Percentiles rank a stretch among this genome's conserved stretches.
Conservation (phyloP, 1,140 invertebrate genomes). For the Meloidogyne hapla region DNA sequence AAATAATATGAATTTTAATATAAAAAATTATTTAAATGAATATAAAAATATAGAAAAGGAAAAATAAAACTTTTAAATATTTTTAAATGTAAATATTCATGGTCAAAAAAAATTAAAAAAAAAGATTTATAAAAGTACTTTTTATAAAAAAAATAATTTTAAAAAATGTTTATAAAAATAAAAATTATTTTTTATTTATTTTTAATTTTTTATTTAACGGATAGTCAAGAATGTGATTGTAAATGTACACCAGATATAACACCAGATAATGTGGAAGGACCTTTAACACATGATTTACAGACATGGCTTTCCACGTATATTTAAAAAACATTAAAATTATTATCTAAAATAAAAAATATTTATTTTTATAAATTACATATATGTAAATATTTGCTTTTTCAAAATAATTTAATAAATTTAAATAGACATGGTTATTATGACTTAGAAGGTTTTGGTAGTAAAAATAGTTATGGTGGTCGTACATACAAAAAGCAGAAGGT, state of each 20-base stretch:
- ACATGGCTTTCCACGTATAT: neutral
- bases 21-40: too few species aligned
- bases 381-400: too few species aligned
- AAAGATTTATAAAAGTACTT: neutral
- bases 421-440: neutral
- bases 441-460: neutral
- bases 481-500: neutral
- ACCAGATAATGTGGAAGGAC: neutral
- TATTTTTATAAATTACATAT: too few species aligned
- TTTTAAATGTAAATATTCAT: too few species aligned
- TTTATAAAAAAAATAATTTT: neutral
- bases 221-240: neutral
- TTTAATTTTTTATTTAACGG: neutral
- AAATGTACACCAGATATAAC: too few species aligned
- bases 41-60: too few species aligned
- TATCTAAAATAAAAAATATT: too few species aligned
- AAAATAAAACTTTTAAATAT: too few species aligned
- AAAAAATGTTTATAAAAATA: neutral
- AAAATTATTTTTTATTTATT: neutral
- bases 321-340: too few species aligned
- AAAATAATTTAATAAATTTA: too few species aligned
- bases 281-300: neutral
- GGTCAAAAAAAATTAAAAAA: neutral
- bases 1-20: too few species aligned
- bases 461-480: conserved; percentile 7